A percentile compares a stretch with the other conserved stretches of the same genome.
phyloP scores from a whole-genome alignment of 2,888 invertebrate genomes.

The Mesorhabditis spiculigera region DNA sequence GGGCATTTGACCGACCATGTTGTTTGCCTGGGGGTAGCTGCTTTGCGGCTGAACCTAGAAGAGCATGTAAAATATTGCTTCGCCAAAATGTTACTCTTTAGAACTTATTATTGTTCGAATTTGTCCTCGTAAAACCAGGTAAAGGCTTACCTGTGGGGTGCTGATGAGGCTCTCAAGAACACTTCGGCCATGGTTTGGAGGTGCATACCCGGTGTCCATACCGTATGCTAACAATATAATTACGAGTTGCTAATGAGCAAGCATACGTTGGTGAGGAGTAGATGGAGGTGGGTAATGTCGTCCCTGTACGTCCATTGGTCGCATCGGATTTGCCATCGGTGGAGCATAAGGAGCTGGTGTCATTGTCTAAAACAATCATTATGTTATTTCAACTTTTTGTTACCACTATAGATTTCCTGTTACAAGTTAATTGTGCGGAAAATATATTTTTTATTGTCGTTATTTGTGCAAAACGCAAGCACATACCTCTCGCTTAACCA shows the following conservation, averaged over 20 bases:
- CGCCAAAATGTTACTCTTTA: too few relatives aligned
- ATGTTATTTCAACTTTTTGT: too few relatives aligned
- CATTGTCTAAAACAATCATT: background rate
- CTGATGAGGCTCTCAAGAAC: slow-evolving; percentile 39
- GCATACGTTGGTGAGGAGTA: background rate
- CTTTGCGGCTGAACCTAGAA: too few relatives aligned
- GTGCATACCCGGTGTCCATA: slow-evolving; percentile 7
- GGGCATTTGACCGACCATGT: too few relatives aligned
- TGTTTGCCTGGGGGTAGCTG: too few relatives aligned
- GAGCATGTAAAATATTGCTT: too few relatives aligned
- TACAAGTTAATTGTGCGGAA: too few relatives aligned
- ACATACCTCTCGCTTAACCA: slow-evolving; percentile 9
- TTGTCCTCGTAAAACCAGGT: too few relatives aligned
- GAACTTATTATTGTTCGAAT: too few relatives aligned
- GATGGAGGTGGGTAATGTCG: background rate
- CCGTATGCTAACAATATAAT: background rate
- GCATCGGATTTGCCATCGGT: background rate
- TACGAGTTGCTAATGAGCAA: background rate
- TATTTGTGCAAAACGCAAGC: background rate
- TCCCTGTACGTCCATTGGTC: background rate
- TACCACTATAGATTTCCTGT: too few relatives aligned
- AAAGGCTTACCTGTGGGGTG: slow-evolving; percentile 19
- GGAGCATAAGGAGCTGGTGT: background rate
- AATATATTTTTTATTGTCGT: too few relatives aligned
- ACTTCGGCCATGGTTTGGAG: background rate